Evolutionary conservation across 2,113 vertebrate genomes (phyloP), one percentile per base, ranked within the genome.

Genomic region (Halcyon senegalensis): DNA sequence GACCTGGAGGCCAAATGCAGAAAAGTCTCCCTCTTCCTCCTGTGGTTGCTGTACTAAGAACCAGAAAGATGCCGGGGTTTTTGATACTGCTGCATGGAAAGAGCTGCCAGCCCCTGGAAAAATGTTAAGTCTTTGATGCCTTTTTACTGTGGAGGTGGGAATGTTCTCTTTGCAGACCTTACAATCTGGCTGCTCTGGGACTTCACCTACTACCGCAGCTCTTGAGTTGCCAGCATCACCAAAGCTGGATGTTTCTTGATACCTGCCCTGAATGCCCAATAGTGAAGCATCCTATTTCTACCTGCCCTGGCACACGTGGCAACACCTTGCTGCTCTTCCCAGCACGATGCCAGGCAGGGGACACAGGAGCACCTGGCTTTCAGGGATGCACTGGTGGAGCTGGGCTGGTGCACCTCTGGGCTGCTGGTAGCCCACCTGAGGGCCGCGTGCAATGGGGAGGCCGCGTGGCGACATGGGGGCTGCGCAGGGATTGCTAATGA

Each of bases 381-480:
- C 21, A 6, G 11, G 16, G 35, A 21, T 43, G 3, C 19, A 16
- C 3, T 1, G 13, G 28, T 75, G 51, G 76, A 79, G 19, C n/a
- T 14, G 5, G 24, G 5, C 35, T 78, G 9, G 28, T 9, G 8
- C 55, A 35, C 55, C 50, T 56, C 43, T 12, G 21, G 48, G 77
- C 75, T 62, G 51, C 84, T 84, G 50, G 27, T 79, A 30, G 70
- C 56, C 74, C 24, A 1, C 25, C n/a, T 4, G 4, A 74, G 75
- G 41, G 74, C 82, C 50, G 3, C 2, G 9, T 46, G 27, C 64
- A 72, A 16, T 50, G 50, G 23, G 43, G 41, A 76, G 74, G 35
- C 53, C n/a, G 27, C 14, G 10, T n/a, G n/a, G 78, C 3, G 3
- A 12, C 0, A 0, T 18, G 35, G 37, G 69, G 43, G 50, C 51